Evolutionary conservation across 2,888 invertebrate genomes (phyloP).

Genomic region (Eutolmus rufibarbis): DNA sequence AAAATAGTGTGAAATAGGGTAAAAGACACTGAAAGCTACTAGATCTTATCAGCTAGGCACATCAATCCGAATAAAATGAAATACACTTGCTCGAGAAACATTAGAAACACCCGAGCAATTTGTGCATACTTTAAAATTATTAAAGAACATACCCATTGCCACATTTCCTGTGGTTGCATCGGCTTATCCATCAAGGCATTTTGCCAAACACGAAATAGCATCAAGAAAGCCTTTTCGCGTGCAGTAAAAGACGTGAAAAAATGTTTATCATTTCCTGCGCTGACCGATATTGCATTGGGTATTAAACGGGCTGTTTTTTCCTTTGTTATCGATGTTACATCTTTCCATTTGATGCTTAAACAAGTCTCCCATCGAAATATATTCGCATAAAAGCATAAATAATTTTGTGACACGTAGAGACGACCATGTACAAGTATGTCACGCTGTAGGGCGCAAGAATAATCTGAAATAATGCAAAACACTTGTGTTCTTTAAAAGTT

Average conservation of each 20-base stretch:
- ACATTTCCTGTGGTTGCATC: conserved; percentile 81
- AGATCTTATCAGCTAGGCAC: conserved; percentile 1
- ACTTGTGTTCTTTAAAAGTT: conserved; percentile 34
- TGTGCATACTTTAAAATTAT: background rate
- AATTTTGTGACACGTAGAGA: conserved; percentile 93
- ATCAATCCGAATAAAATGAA: background rate
- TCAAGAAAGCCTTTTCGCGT: conserved; percentile 92
- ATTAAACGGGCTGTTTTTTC: conserved; percentile 93
- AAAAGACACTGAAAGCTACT: conserved; percentile 52
- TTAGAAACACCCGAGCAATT: conserved; percentile 28
- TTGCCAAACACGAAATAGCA: conserved; percentile 96
- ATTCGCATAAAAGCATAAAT: conserved; percentile 96
- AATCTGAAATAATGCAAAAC: conserved; percentile 72
- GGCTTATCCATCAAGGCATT: conserved; percentile 92
- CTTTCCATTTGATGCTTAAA: conserved; percentile 85
- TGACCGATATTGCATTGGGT: conserved; percentile 93
- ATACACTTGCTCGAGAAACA: background rate
- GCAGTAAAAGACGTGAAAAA: conserved; percentile 95
- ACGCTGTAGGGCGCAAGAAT: conserved; percentile 95
- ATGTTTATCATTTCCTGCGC: conserved; percentile 82
- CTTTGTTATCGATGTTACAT: conserved; percentile 92
- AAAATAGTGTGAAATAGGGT: background rate
- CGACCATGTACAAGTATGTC: conserved; percentile 96
- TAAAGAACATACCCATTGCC: conserved; percentile 77
- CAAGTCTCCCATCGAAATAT: conserved; percentile 97